phyloP scores from a whole-genome alignment of 2,113 vertebrate species.

The Thamnophis sirtalis region DNA sequence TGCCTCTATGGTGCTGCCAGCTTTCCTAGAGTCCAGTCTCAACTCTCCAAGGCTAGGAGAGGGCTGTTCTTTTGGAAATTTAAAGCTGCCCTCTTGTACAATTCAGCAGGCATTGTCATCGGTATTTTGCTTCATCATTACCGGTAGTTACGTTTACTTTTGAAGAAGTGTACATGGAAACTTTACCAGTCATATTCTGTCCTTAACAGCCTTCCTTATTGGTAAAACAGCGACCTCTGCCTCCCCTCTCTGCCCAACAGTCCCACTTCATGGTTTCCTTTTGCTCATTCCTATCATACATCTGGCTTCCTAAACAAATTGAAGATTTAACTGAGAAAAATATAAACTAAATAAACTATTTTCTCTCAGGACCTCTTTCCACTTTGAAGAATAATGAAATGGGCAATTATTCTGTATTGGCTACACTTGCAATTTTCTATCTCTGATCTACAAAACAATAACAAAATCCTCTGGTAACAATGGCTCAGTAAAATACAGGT shows the following conservation, averaged over 20 bases:
- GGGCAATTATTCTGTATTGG: not conserved
- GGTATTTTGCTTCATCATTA: not conserved
- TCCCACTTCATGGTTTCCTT: not conserved
- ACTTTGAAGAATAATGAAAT: not conserved
- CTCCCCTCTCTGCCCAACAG: not conserved
- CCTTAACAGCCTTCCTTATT: not conserved
- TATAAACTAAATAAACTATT: not conserved
- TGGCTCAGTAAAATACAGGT: not conserved
- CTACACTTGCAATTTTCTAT: not conserved
- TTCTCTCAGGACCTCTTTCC: not conserved
- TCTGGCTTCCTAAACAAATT: not conserved
- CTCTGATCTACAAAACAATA: not conserved
- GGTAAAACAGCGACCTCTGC: not conserved
- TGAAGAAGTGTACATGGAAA: not conserved
- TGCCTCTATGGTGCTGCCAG: not conserved
- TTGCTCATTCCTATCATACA: not conserved
- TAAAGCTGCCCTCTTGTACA: not conserved
- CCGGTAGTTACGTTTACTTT: not conserved
- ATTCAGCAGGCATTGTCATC: not conserved
- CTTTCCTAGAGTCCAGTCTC: not conserved
- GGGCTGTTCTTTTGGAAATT: not conserved
- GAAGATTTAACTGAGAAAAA: not conserved
- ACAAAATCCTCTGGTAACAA: not conserved
- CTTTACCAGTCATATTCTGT: not conserved
- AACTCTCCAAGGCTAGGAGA: not conserved